Percentiles rank a stretch among this genome's conserved stretches.
Conservation (phyloP, 2,888 invertebrate species). For the Ephialtes manifestator region DNA sequence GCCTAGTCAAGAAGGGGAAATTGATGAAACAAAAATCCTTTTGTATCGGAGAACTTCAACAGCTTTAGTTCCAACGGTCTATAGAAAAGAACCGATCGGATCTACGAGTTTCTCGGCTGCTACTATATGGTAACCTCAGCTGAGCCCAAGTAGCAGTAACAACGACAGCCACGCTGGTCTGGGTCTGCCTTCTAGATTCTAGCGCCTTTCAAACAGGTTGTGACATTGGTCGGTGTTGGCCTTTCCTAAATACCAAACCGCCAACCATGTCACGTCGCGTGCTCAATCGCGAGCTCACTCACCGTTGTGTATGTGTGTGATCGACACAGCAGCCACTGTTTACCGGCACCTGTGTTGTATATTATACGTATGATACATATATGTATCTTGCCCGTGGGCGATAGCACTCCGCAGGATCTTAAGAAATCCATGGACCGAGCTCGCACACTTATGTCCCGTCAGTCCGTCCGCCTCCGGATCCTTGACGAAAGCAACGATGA, state of each 20-base stretch:
- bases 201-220: conserved; percentile 85
- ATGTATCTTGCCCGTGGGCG: conserved; percentile 72
- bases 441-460: conserved; percentile 57
- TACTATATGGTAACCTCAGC: conserved; percentile 10
- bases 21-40: conserved; percentile 22
- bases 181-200: conserved; percentile 77
- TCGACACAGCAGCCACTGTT: conserved; percentile 67
- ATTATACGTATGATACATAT: conserved; percentile 39
- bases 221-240: conserved; percentile 85
- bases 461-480: conserved; percentile 64
- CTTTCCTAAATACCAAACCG: conserved; percentile 86
- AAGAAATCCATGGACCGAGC: conserved; percentile 70
- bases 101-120: conserved; percentile 39
- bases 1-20: conserved; percentile 31
- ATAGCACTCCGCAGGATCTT: conserved; percentile 73
- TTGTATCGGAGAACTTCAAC: neutral
- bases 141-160: conserved; percentile 42
- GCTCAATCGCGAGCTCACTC: conserved; percentile 72
- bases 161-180: conserved; percentile 64
- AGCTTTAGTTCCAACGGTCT: neutral
- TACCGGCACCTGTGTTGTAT: conserved; percentile 62
- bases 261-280: conserved; percentile 84
- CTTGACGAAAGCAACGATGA: conserved; percentile 44
- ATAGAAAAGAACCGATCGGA: conserved; percentile 67
- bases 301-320: conserved; percentile 20